These are phyloP conservation scores for Bellardia bayeri DNA, from an alignment of 2,888 invertebrate species.

Conservation along the genomic window DNA sequence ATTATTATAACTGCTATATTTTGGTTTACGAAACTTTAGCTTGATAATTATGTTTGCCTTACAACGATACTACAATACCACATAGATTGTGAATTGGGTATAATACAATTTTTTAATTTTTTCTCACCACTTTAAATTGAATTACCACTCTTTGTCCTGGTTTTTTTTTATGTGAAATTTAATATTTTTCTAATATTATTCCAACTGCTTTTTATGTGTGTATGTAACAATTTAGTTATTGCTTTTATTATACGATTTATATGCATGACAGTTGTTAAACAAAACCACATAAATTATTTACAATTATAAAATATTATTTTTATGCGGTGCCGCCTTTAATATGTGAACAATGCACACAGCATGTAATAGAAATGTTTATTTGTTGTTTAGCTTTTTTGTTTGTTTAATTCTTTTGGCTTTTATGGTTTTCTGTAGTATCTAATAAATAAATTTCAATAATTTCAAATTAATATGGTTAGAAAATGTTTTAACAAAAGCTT, in stretches of 20 bases:
- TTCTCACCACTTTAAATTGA: too few species aligned
- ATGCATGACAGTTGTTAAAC: slow-evolving; percentile 45
- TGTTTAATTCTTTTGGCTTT: slow-evolving; percentile 47
- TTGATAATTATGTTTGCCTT: too few species aligned
- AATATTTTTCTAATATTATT: slow-evolving; percentile 6
- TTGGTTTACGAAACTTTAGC: too few species aligned
- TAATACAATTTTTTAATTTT: too few species aligned
- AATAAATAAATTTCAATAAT: slow-evolving; percentile 54
- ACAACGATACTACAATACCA: too few species aligned
- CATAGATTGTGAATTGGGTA: too few species aligned
- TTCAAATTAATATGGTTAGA: slow-evolving; percentile 50
- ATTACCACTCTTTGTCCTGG: neutral
- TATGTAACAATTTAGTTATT: slow-evolving; percentile 18
- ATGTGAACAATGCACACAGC: slow-evolving; percentile 39
- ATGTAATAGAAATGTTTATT: slow-evolving; percentile 33
- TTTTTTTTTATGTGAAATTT: neutral
- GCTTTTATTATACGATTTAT: slow-evolving; percentile 47
- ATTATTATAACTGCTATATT: too few species aligned
- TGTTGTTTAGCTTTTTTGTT: slow-evolving; percentile 3
- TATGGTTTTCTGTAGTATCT: slow-evolving; percentile 30
- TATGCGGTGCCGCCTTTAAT: slow-evolving; percentile 58
- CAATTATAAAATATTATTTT: slow-evolving; percentile 67
- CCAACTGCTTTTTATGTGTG: neutral
- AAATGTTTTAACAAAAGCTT: slow-evolving; percentile 4
- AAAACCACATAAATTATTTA: slow-evolving; percentile 66